Evolutionary conservation across 1,140 invertebrate genomes (phyloP), one percentile per base, ranked within the genome.

Genomic region (Acromyrmex echinatior): DNA sequence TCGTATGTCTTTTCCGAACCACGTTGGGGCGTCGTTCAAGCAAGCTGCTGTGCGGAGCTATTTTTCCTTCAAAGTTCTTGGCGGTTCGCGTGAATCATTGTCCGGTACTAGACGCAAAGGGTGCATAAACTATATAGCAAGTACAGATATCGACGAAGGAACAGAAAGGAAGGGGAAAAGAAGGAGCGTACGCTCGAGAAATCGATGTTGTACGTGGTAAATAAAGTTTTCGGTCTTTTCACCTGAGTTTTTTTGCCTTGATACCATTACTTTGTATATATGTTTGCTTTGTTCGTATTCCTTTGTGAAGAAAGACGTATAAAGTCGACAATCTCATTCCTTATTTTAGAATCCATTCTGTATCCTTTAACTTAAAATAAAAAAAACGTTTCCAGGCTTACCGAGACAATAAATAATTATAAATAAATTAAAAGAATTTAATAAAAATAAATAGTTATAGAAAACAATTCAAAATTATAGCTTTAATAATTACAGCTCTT

Each of bases 151-250:
- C 25, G 68, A 63, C 16, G 12, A 65, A 25, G n/a, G 14, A 78
- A 56, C n/a, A 39, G 35, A 25, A 25, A 49, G 45, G 7, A 28
- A 51, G 63, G 21, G 9, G 62, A 39, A 18, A 65, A 58, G 65
- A 49, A 60, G 35, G 21, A 60, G 25, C 35, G 35, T 58, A 56
- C 21, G 28, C 16, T 28, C 39, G 77, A 87, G 56, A 78, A 89
- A 90, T 90, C 88, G 88, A 90, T 90, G 84, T 65, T 71, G 25
- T 70, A 70, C 21, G 77, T 81, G 74, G 82, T 49, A 14, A 35
- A 31, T 39, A 66, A 84, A 90, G 79, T 90, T 90, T 85, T 45
- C 68, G 85, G 86, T 49, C 74, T 78, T 81, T 56, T 81, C n/a
- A 68, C 66, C 6, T 35, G 21, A 82, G 51, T 65, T 49, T 49